Conservation (phyloP, 2,888 invertebrate species). For the Eumacrocentrus americanus region DNA sequence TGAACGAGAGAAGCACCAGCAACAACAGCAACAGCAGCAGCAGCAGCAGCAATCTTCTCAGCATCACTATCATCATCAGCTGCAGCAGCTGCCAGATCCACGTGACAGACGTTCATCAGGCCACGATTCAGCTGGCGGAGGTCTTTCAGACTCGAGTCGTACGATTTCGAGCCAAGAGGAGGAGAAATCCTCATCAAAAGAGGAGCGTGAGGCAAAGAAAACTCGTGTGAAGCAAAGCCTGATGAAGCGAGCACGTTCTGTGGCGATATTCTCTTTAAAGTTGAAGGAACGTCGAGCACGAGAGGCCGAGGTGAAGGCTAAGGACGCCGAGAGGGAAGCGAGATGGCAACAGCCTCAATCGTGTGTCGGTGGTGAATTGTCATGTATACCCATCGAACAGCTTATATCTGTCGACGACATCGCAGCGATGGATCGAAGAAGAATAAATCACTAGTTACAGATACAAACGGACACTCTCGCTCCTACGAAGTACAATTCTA, state of each 20-base stretch:
- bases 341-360: constrained; percentile 68
- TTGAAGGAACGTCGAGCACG: constrained; percentile 78
- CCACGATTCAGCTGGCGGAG: constrained; percentile 45
- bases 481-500: constrained; percentile 15
- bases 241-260: constrained; percentile 83
- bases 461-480: background rate
- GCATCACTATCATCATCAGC: constrained; percentile 36
- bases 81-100: constrained; percentile 32
- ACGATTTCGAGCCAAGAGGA: constrained; percentile 67
- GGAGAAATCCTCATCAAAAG: constrained; percentile 59
- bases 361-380: constrained; percentile 81
- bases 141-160: constrained; percentile 64
- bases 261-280: constrained; percentile 84
- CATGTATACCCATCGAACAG: constrained; percentile 84
- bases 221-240: constrained; percentile 76
- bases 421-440: constrained; percentile 57
- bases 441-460: constrained; percentile 49
- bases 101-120: constrained; percentile 37
- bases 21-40: constrained; percentile 39
- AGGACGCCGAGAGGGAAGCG: constrained; percentile 67
- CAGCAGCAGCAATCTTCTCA: constrained; percentile 51
- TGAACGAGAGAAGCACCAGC: constrained; percentile 49
- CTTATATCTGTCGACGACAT: constrained; percentile 65
- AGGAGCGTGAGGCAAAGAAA: constrained; percentile 71
- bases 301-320: constrained; percentile 75